Percentiles rank a stretch among this genome's conserved stretches.
Conservation (phyloP, 2,888 invertebrate genomes). For the Dromius quadrimaculatus region DNA sequence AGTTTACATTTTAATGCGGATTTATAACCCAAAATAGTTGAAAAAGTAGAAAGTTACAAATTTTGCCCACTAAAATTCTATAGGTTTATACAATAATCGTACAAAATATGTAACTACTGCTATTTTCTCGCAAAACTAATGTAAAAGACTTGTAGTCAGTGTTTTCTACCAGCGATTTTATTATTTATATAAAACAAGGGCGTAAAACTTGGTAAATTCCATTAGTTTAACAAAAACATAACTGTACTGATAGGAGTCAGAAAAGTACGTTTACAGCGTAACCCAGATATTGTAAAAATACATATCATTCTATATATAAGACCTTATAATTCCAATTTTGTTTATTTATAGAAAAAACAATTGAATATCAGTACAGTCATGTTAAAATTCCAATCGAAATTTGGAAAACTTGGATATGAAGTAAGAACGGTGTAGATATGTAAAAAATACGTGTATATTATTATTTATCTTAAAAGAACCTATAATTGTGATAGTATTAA, state of each 20-base stretch:
- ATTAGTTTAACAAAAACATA: constrained; percentile 10
- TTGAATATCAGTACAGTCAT: constrained; percentile 26
- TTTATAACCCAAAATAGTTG: too few relatives aligned
- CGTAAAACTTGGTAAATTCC: neutral
- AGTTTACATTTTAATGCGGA: too few relatives aligned
- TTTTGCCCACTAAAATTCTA: too few relatives aligned
- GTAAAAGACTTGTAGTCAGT: neutral
- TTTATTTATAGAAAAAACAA: neutral
- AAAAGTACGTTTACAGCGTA: neutral
- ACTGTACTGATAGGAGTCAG: constrained; percentile 18
- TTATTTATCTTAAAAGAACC: constrained; percentile 20
- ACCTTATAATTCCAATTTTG: constrained; percentile 14
- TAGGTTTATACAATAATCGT: too few relatives aligned
- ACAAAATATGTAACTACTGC: too few relatives aligned
- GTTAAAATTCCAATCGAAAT: constrained; percentile 5
- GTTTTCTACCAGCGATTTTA: neutral
- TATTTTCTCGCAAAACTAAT: too few relatives aligned
- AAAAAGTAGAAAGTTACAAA: too few relatives aligned
- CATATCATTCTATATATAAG: constrained; percentile 42
- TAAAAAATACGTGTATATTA: constrained; percentile 27
- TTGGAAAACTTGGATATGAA: neutral
- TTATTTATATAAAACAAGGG: neutral
- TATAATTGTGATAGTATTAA: constrained; percentile 13
- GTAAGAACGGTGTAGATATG: constrained; percentile 33
- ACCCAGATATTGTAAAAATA: constrained; percentile 24